Conservation (phyloP, 1,140 invertebrate genomes). For the Calliphora vicina region DNA sequence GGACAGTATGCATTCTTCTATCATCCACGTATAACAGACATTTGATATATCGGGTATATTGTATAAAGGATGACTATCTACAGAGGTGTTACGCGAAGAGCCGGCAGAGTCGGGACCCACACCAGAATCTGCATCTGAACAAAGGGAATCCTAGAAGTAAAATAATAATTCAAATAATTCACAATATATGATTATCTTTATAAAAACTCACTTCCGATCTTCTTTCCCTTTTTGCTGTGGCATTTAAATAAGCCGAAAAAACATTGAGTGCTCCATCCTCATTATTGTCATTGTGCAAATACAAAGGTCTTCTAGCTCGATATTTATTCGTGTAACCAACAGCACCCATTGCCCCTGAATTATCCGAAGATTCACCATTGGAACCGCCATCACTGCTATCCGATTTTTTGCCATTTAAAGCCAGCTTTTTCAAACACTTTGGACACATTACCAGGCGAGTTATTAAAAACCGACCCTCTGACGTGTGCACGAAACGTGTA, state of each 20-base stretch:
- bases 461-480: constrained; percentile 93
- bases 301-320: constrained; percentile 45
- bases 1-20: constrained; percentile 94
- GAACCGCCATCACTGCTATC: constrained; percentile 31
- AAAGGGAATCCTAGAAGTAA: constrained; percentile 50
- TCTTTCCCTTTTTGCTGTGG: constrained; percentile 54
- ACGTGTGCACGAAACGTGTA: constrained; percentile 96
- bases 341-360: constrained; percentile 51
- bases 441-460: constrained; percentile 95
- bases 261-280: constrained; percentile 57
- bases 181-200: background rate
- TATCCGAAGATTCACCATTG: constrained; percentile 48
- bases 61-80: constrained; percentile 76
- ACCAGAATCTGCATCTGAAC: constrained; percentile 69
- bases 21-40: constrained; percentile 78
- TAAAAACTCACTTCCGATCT: constrained; percentile 46
- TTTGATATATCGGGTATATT: constrained; percentile 56
- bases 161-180: background rate
- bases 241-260: constrained; percentile 57
- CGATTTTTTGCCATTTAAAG: constrained; percentile 42
- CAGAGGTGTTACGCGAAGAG: constrained; percentile 80
- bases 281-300: constrained; percentile 47
- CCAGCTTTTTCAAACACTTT: constrained; percentile 71
- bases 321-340: constrained; percentile 47
- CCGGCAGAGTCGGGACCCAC: constrained; percentile 68